Conservation (phyloP, 2,797 vertebrate genomes). For the Hypotaenidia philippensis region DNA sequence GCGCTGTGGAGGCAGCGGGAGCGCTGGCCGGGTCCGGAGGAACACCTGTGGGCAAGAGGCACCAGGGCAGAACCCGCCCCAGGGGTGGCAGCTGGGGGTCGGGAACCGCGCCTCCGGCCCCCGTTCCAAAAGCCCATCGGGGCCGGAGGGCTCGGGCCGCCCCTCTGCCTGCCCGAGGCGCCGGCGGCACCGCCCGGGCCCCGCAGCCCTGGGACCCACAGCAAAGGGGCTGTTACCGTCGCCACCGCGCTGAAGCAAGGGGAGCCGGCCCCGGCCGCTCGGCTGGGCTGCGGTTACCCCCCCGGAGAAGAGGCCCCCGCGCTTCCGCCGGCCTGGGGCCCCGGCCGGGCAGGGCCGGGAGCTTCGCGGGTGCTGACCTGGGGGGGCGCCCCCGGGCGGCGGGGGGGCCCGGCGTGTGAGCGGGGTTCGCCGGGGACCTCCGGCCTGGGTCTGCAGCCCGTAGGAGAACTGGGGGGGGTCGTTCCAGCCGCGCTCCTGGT, state of each 20-base stretch:
- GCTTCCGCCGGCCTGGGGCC: too few species aligned
- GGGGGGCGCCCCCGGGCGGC: neutral
- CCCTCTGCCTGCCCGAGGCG: neutral
- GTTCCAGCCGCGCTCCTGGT: constrained; percentile 93
- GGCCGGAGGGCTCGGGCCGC: neutral
- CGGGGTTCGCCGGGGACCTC: constrained; percentile 74
- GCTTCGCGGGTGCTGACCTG: constrained; percentile 4
- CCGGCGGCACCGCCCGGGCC: neutral
- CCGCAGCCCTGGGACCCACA: neutral
- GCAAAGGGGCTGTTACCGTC: neutral
- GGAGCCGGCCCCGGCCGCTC: neutral
- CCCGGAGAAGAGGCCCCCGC: too few species aligned
- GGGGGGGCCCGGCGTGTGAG: constrained; percentile 82
- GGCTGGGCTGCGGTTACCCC: neutral
- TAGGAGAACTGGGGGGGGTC: constrained; percentile 95
- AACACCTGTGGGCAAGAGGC: neutral
- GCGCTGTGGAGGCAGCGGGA: constrained; percentile 41
- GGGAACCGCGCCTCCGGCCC: neutral
- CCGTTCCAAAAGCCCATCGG: too few species aligned
- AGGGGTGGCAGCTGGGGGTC: neutral
- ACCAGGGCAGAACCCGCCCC: neutral
- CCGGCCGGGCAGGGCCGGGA: neutral
- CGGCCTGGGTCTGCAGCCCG: constrained; percentile 83
- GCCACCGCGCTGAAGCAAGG: neutral
- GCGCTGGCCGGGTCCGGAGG: neutral